Evolutionary conservation across 2,888 invertebrate genomes (phyloP).

Genomic region (Stenchaetothrips biformis): DNA sequence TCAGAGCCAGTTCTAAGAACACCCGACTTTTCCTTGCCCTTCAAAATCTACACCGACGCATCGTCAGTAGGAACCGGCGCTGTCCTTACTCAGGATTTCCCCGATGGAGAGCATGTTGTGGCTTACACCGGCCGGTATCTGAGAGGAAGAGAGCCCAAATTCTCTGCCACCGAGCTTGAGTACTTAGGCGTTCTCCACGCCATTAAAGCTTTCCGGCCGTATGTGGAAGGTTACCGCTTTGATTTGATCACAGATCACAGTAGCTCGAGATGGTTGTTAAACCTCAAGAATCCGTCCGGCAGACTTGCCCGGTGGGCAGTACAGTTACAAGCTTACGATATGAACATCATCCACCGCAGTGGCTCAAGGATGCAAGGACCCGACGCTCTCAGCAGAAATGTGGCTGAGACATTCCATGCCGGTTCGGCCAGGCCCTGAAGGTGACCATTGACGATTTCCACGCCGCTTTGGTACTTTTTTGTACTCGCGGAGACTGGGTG

Average conservation of each 20-base stretch:
- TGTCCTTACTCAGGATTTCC: no score
- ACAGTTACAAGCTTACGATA: conserved; percentile 31
- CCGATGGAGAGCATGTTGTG: no score
- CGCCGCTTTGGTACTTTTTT: no score
- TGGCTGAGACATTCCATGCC: no score
- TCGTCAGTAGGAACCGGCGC: no score
- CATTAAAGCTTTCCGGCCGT: conserved; percentile 33
- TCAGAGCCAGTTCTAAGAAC: neutral
- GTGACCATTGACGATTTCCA: no score
- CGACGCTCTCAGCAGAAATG: conserved; percentile 32
- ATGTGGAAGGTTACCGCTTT: conserved; percentile 34
- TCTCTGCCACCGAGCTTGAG: conserved; percentile 34
- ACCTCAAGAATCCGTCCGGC: conserved; percentile 32
- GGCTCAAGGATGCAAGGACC: conserved; percentile 33
- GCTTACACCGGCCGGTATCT: no score
- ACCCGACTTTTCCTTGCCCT: no score
- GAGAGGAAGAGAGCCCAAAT: no score
- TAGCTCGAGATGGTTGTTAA: conserved; percentile 33
- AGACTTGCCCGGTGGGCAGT: conserved; percentile 34
- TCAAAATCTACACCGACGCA: no score
- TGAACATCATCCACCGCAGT: conserved; percentile 32
- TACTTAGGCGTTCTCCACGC: conserved; percentile 34
- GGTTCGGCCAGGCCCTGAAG: no score
- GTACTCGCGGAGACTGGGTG: no score
- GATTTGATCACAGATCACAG: conserved; percentile 35